Percentiles rank a stretch among this genome's conserved stretches.
phyloP scores from a whole-genome alignment of 2,113 vertebrate species.

The Microcebus ravelobensis region DNA sequence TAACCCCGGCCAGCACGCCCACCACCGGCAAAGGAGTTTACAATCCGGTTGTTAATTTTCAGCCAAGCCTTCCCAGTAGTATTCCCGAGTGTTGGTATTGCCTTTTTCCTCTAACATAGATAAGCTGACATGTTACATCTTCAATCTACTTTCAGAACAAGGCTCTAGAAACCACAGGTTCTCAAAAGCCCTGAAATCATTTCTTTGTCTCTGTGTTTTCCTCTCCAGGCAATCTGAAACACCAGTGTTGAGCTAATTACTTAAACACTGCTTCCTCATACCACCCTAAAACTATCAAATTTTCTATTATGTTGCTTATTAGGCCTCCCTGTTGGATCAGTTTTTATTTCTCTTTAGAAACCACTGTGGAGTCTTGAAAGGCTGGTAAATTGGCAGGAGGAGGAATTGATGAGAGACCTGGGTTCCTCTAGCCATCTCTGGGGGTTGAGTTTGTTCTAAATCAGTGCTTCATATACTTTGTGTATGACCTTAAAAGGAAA shows the following conservation, averaged over 20 bases:
- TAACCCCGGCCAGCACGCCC: not conserved
- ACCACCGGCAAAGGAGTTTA: not conserved
- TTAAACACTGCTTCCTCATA: not conserved
- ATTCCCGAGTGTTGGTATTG: not conserved
- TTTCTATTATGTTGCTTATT: not conserved
- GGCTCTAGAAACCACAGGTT: not conserved
- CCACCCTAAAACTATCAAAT: not conserved
- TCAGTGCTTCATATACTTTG: not conserved
- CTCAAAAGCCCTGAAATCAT: not conserved
- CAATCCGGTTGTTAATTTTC: not conserved
- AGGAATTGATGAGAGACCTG: not conserved
- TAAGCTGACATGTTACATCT: not conserved
- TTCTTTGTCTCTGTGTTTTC: not conserved
- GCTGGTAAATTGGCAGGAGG: not conserved
- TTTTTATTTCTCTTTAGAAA: conserved; percentile 2
- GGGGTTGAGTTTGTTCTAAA: not conserved
- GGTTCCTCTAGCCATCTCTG: not conserved
- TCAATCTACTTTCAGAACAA: not conserved
- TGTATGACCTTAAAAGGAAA: not conserved
- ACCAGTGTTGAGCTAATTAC: not conserved
- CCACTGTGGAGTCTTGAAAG: not conserved
- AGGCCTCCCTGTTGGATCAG: not conserved
- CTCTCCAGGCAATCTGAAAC: not conserved
- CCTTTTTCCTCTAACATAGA: not conserved
- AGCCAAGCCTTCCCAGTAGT: not conserved